These are phyloP conservation scores for Agapostemon virescens DNA, from an alignment of 2,888 invertebrate genomes.

Conservation along the genomic window DNA sequence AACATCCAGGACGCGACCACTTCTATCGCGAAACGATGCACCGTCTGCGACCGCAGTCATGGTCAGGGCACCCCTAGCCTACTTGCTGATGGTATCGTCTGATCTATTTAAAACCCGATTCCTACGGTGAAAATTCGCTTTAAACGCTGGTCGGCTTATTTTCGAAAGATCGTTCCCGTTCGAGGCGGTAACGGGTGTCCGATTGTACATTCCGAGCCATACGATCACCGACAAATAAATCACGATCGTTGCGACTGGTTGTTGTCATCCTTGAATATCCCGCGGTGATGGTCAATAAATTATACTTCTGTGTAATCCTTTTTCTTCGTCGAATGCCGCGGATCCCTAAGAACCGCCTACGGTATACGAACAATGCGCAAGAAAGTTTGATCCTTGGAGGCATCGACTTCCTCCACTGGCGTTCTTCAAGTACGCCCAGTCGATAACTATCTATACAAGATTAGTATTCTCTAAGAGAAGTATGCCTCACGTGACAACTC, in stretches of 20 bases:
- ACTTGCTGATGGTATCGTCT: conserved; percentile 55
- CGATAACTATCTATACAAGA: neutral
- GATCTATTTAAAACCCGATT: conserved; percentile 62
- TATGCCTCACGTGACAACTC: neutral
- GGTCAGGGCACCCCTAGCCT: conserved; percentile 66
- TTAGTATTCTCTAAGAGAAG: neutral
- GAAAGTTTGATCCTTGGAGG: neutral
- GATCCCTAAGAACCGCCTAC: neutral
- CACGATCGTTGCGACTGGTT: neutral
- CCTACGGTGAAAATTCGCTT: conserved; percentile 37
- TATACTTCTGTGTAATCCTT: neutral
- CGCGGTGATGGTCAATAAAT: conserved; percentile 41
- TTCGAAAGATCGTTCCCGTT: conserved; percentile 17
- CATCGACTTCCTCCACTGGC: neutral
- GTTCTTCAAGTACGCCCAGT: neutral
- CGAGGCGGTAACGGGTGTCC: neutral
- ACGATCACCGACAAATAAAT: conserved; percentile 36
- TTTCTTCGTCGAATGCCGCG: no score
- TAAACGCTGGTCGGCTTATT: conserved; percentile 18
- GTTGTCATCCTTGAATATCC: conserved; percentile 44
- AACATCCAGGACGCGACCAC: conserved; percentile 59
- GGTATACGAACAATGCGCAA: neutral
- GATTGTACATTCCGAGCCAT: neutral
- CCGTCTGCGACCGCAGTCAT: conserved; percentile 55
- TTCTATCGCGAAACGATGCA: conserved; percentile 45